phyloP scores from a whole-genome alignment of 2,888 invertebrate species.

The Drosophila parthenogenetica region DNA sequence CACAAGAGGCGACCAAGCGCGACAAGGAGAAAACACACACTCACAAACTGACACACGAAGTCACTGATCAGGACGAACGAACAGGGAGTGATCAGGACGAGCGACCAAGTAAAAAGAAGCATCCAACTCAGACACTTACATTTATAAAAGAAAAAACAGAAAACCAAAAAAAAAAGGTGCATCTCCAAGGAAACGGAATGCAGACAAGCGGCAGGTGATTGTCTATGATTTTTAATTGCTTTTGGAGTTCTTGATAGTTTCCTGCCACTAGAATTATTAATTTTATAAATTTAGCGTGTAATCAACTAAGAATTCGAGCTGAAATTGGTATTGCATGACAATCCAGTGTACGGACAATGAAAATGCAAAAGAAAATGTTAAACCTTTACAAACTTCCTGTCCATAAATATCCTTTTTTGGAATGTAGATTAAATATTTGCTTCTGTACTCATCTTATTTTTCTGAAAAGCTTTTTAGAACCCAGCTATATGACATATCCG shows the following conservation, averaged over 20 bases:
- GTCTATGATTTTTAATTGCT: conserved; percentile 61
- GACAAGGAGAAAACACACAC: conserved; percentile 13
- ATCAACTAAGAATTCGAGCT: neutral
- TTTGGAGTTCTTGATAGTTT: conserved; percentile 7
- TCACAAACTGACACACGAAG: neutral
- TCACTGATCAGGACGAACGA: conserved; percentile 19
- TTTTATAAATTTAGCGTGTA: neutral
- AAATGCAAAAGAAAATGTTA: too few species aligned
- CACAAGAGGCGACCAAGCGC: conserved; percentile 62
- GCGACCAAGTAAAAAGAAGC: conserved; percentile 37
- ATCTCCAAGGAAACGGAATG: conserved; percentile 30
- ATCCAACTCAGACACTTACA: conserved; percentile 12
- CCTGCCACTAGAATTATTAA: neutral
- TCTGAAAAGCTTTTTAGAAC: too few species aligned
- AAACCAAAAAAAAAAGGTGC: conserved; percentile 51
- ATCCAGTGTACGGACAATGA: too few species aligned
- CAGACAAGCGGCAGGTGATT: conserved; percentile 45
- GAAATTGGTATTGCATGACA: too few species aligned
- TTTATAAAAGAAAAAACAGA: neutral
- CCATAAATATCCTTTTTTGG: too few species aligned
- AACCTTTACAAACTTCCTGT: too few species aligned
- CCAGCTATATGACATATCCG: too few species aligned
- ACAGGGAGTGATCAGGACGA: conserved; percentile 39
- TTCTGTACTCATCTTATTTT: too few species aligned
- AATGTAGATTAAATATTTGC: too few species aligned